Evolutionary conservation across 2,113 vertebrate genomes (phyloP).

Genomic region (Ictidomys tridecemlineatus): DNA sequence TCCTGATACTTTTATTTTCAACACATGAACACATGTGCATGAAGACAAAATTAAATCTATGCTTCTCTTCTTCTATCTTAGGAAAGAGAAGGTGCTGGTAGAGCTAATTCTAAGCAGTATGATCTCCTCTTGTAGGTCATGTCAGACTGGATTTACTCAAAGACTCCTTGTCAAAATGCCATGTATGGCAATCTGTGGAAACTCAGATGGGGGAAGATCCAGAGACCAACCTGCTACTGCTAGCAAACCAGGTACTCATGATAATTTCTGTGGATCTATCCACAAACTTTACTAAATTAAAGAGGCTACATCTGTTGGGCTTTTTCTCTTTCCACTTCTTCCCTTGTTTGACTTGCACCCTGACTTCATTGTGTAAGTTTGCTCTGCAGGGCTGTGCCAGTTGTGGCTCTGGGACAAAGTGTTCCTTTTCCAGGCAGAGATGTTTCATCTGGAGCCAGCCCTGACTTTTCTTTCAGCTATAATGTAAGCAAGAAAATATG

Average conservation of each 20-base stretch:
- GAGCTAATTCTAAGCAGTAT: no score
- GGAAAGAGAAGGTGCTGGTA: no score
- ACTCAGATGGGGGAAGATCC: constrained; percentile 73
- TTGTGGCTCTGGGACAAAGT: constrained; percentile 63
- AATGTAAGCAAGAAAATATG: constrained; percentile 83
- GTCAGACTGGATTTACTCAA: no score
- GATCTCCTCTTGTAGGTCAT: no score
- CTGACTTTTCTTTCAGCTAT: constrained; percentile 76
- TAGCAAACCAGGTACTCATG: constrained; percentile 80
- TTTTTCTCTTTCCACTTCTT: constrained; percentile 76
- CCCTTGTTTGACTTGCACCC: constrained; percentile 79
- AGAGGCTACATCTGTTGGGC: constrained; percentile 69
- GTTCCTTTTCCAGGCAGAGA: constrained; percentile 79
- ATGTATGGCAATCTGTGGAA: constrained; percentile 81
- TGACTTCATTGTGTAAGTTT: constrained; percentile 74
- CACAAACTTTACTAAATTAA: constrained; percentile 74
- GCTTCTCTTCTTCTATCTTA: neutral
- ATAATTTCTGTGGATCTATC: neutral
- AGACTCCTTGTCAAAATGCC: no score
- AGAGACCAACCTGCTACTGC: constrained; percentile 67
- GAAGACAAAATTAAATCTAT: constrained; percentile 32
- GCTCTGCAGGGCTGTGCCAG: constrained; percentile 64
- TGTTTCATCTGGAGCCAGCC: constrained; percentile 80
- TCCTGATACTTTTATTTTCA: neutral
- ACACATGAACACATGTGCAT: neutral